These are phyloP conservation scores for Micoletzkya japonica DNA, from an alignment of 2,888 invertebrate genomes.

Conservation along the genomic window DNA sequence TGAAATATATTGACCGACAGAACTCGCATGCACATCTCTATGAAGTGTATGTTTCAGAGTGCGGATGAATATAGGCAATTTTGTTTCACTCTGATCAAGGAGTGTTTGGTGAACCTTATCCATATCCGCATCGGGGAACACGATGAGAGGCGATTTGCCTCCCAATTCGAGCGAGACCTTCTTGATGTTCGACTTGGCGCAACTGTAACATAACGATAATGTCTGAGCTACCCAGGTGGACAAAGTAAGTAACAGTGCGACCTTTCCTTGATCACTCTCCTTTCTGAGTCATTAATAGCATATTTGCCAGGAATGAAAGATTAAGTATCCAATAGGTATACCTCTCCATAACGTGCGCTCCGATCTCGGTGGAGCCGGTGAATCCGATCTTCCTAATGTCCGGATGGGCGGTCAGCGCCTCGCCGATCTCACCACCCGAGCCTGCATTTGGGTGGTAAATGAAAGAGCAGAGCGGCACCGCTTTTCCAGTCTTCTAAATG, in stretches of 20 bases:
- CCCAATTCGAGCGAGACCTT: constrained; percentile 91
- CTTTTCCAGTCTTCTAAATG: too few species aligned
- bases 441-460: constrained; percentile 3
- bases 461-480: too few species aligned
- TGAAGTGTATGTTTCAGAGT: not conserved
- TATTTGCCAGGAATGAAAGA: too few species aligned
- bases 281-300: too few species aligned
- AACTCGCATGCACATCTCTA: not conserved
- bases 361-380: constrained; percentile 91
- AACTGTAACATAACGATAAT: constrained; percentile 69
- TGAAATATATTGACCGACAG: not conserved
- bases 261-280: too few species aligned
- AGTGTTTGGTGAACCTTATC: constrained; percentile 79
- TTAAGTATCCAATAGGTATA: too few species aligned
- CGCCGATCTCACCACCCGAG: constrained; percentile 71
- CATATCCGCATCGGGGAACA: constrained; percentile 89
- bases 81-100: too few species aligned
- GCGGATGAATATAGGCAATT: not conserved
- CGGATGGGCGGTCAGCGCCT: constrained; percentile 84
- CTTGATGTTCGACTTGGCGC: constrained; percentile 87
- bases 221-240: too few species aligned
- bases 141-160: constrained; percentile 90
- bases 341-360: constrained; percentile 85
- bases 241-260: too few species aligned
- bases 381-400: constrained; percentile 88